Evolutionary conservation across 2,797 vertebrate genomes (phyloP), one percentile per base, ranked within the genome.

Genomic region (Eleutherodactylus coqui): DNA sequence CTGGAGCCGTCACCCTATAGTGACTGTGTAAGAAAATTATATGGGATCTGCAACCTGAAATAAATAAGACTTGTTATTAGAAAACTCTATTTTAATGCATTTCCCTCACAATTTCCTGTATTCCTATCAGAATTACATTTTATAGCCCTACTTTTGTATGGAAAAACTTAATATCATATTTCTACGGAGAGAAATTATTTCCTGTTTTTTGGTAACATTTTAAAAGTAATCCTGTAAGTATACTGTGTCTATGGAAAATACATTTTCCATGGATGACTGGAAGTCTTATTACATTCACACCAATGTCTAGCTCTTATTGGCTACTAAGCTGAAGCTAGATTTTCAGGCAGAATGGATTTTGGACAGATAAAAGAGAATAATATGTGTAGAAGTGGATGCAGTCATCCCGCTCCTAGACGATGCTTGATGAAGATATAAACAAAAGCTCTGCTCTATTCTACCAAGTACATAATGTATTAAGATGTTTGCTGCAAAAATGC

Each of bases 401-500:
- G 24, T 72, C 21, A 43, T 43, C 38, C 38, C n/a, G 38, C 69
- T 43, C 38, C 38, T 41, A 41, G 24, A 43, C 41, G 38, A 43
- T 72, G 69, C 21, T n/a, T 73, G 38, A 43, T 73, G 51, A 27
- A 58, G 36, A 38, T 78, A 36, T 58, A 41, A 19, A 24, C 14
- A 55, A 14, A 76, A 36, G 53, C 32, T 14, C 10, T 10, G 11
- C 9, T 38, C 36, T 60, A 27, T 43, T 60, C 36, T 38, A 36
- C 34, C 34, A 2, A 41, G 36, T n/a, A 43, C 69, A 72, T 72
- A 1, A n/a, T 43, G 38, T 41, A 72, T 43, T 62, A 43, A 41
- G 36, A 62, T 69, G 43, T 79, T 70, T 79, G 27, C 34, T 36
- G 36, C 38, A 72, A 41, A 73, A 72, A 62, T 80, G 53, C 32